Conservation (phyloP, 2,888 invertebrate species). For the Branchellion lobata region DNA sequence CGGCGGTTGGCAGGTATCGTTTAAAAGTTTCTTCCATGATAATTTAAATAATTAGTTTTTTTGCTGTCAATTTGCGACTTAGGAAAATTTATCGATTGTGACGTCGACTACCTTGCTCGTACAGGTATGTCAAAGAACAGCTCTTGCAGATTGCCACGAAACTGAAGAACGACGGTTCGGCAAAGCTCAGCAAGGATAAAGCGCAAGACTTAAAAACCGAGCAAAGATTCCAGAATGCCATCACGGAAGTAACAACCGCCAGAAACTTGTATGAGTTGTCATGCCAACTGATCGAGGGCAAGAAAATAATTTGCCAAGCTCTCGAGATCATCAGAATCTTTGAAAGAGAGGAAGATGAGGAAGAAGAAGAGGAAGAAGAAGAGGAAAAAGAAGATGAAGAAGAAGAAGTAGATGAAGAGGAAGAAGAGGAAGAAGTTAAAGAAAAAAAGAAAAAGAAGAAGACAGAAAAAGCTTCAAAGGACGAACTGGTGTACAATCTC, state of each 20-base stretch:
- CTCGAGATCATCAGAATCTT: conserved; percentile 23
- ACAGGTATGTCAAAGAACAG: conserved; percentile 37
- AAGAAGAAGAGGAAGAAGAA: neutral
- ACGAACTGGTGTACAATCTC: conserved; percentile 20
- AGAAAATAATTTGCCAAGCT: conserved; percentile 25
- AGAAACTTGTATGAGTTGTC: conserved; percentile 6
- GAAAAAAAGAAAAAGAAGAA: neutral
- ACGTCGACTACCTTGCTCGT: too few relatives aligned
- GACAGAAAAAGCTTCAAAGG: neutral
- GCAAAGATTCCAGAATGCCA: conserved; percentile 5
- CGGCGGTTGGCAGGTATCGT: conserved; percentile 34
- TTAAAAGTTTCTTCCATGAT: too few relatives aligned
- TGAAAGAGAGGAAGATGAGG: neutral
- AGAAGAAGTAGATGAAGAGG: neutral
- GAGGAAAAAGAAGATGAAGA: neutral
- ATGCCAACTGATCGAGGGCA: conserved; percentile 37
- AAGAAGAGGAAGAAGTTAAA: neutral
- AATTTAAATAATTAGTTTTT: too few relatives aligned
- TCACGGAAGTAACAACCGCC: conserved; percentile 26
- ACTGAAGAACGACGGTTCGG: conserved; percentile 29
- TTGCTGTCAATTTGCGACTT: too few relatives aligned
- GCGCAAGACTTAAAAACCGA: neutral
- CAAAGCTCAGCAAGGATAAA: neutral
- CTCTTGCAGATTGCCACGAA: conserved; percentile 28
- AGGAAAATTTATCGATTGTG: too few relatives aligned